Evolutionary conservation across 2,888 invertebrate genomes (phyloP), one percentile per base, ranked within the genome.

Genomic region (Fissipunctia ypsillon): DNA sequence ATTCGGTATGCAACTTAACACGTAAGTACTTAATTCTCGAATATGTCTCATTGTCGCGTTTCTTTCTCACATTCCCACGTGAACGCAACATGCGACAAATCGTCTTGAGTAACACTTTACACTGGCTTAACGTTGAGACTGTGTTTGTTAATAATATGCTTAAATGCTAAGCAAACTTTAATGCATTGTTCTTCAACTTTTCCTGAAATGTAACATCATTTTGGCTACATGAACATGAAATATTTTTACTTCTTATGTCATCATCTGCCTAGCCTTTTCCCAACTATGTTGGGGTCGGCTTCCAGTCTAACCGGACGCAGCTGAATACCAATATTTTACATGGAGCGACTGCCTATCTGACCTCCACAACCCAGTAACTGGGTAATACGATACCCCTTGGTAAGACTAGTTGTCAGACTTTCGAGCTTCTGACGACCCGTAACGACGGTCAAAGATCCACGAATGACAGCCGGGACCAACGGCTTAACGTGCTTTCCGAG

Each of bases 41-140:
- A 82, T 74, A 66, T 74, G 80, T 81, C 86, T 78, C 84, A 90
- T 90, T 90, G 90, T 90, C 83, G 69, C 76, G 80, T 86, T 90
- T 90, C 88, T 90, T 89, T 84, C 76, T 73, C 75, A 71, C 69
- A 83, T 89, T 89, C 87, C 84, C 90, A 85, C 85, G 81, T 67
- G 78, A 68, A 74, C 73, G 84, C 87, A 87, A 86, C 75, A 76
- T 69, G 60, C 73, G 76, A 85, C 88, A 86, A 86, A 82, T 87
- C 80, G 77, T 82, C 88, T 86, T 87, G 84, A 63, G 86, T 71
- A 87, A 86, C 67, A 83, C 76, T 73, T 78, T 78, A 61, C 71
- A 57, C 60, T 38, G 64, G 75, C 61, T 75, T 68, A 54, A 52
- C 54, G 73, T 77, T 77, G 70, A 73, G 76, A 78, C 67, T 83